phyloP scores from a whole-genome alignment of 1,140 invertebrate genomes.

The Drosophila sturtevanti region DNA sequence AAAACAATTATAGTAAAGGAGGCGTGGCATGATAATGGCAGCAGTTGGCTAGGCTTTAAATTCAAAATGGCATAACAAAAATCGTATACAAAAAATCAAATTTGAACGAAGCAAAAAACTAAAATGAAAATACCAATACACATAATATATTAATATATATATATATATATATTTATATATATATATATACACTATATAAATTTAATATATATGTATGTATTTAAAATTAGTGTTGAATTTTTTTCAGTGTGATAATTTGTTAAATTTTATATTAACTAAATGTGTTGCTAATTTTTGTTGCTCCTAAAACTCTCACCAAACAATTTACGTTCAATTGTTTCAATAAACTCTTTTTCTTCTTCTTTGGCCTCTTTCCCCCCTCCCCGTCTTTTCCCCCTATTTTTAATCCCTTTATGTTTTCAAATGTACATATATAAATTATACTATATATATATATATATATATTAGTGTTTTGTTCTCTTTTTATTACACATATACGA shows the following conservation, averaged over 20 bases:
- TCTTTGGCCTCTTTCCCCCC: conserved; percentile 11
- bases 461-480: neutral
- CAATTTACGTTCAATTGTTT: conserved; percentile 8
- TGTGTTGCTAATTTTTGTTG: conserved; percentile 66
- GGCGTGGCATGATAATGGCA: conserved; percentile 41
- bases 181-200: conserved; percentile 22
- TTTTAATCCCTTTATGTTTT: conserved; percentile 5
- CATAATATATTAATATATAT: conserved; percentile 16
- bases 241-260: conserved; percentile 81
- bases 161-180: conserved; percentile 16
- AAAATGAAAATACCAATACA: conserved; percentile 40
- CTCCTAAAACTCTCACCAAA: conserved; percentile 27
- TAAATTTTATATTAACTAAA: conserved; percentile 69
- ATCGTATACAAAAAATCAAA: conserved; percentile 51
- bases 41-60: conserved; percentile 68
- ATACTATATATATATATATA: neutral
- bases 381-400: neutral
- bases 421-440: conserved; percentile 14
- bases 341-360: conserved; percentile 17
- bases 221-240: conserved; percentile 80
- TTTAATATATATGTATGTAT: conserved; percentile 55
- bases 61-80: conserved; percentile 49
- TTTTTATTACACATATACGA: neutral
- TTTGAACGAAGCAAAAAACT: conserved; percentile 45
- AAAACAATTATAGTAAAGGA: conserved; percentile 28